A percentile compares a stretch with the other conserved stretches of the same genome.
These are phyloP conservation scores for Drusus annulatus DNA, from an alignment of 1,140 invertebrate species.

Conservation along the genomic window DNA sequence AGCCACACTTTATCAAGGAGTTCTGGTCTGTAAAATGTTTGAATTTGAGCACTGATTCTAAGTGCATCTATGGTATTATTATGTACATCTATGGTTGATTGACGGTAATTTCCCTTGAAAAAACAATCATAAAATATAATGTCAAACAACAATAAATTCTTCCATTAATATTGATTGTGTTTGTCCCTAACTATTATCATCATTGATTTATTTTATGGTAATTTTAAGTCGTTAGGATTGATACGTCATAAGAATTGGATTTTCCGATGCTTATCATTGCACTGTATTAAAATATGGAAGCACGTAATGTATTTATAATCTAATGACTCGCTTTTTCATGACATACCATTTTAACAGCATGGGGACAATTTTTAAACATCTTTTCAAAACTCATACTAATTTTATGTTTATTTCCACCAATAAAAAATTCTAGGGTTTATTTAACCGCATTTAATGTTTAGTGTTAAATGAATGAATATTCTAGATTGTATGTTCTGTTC, in stretches of 20 bases:
- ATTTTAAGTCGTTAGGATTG: constrained; percentile 23
- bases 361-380: neutral
- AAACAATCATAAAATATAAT: neutral
- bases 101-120: no score
- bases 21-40: no score
- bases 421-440: neutral
- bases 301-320: neutral
- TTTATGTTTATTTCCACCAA: neutral
- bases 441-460: neutral
- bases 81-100: no score
- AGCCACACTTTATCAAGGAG: no score
- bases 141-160: constrained; percentile 13
- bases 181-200: neutral
- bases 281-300: constrained; percentile 26
- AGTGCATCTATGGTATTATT: no score
- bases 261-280: constrained; percentile 11
- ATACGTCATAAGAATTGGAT: constrained; percentile 7
- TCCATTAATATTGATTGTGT: constrained; percentile 9
- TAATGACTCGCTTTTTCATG: neutral
- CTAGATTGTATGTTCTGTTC: neutral
- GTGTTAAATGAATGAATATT: neutral
- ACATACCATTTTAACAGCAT: constrained; percentile 2
- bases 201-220: neutral
- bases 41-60: no score
- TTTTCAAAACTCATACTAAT: neutral